These are phyloP conservation scores for Cistogaster globosa DNA, from an alignment of 2,888 invertebrate species.

Conservation along the genomic window DNA sequence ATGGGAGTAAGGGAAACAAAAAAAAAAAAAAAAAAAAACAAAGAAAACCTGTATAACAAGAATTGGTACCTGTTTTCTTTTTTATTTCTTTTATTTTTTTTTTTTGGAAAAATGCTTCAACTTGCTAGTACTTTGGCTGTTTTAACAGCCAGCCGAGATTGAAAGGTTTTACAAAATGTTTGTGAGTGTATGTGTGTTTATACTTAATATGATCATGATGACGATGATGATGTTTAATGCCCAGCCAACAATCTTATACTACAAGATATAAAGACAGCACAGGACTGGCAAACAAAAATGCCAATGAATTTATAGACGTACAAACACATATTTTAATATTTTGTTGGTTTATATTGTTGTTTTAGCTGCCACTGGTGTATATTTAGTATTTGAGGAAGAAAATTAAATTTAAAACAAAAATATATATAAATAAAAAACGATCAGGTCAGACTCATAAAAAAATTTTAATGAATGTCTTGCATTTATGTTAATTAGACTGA, in stretches of 20 bases:
- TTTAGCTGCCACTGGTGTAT: slow-evolving; percentile 38
- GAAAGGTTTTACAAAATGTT: slow-evolving; percentile 56
- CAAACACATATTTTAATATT: slow-evolving; percentile 45
- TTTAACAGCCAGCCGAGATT: slow-evolving; percentile 57
- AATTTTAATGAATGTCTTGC: slow-evolving; percentile 51
- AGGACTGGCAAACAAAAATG: slow-evolving; percentile 16
- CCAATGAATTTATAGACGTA: slow-evolving; percentile 17
- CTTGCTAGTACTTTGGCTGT: slow-evolving; percentile 35
- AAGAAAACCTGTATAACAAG: slow-evolving; percentile 71
- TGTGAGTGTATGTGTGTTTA: slow-evolving; percentile 34
- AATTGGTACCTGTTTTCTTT: slow-evolving; percentile 71
- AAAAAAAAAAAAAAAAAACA: slow-evolving; percentile 56
- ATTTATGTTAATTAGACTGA: slow-evolving; percentile 51
- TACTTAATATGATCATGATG: slow-evolving; percentile 17
- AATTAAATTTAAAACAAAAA: slow-evolving; percentile 37
- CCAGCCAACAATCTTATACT: slow-evolving; percentile 29
- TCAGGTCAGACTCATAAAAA: slow-evolving; percentile 55
- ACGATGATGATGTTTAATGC: slow-evolving; percentile 28
- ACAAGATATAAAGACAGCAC: slow-evolving; percentile 18
- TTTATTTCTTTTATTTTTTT: slow-evolving; percentile 12
- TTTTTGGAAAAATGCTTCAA: slow-evolving; percentile 38
- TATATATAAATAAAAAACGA: slow-evolving; percentile 29
- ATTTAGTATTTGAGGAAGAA: slow-evolving; percentile 55
- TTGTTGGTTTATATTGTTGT: slow-evolving; percentile 51
- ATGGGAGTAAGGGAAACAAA: slow-evolving; percentile 44